These are phyloP conservation scores for Podocnemis expansa DNA, from an alignment of 2,113 vertebrate genomes.

Conservation along the genomic window DNA sequence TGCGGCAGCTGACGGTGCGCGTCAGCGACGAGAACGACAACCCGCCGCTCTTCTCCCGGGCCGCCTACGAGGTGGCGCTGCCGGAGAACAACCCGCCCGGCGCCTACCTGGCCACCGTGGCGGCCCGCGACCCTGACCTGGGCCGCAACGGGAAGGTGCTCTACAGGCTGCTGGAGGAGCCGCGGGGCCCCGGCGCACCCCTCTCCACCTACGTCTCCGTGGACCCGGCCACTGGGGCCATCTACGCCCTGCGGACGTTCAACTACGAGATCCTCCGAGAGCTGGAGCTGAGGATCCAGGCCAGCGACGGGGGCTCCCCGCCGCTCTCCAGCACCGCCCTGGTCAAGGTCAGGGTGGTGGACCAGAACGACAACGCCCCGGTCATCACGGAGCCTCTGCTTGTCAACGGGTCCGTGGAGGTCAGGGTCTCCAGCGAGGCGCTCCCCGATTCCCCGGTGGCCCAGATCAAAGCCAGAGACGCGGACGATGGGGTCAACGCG, in stretches of 20 bases:
- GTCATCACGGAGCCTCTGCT: conserved; percentile 85
- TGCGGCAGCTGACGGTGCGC: conserved; percentile 85
- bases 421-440: conserved; percentile 88
- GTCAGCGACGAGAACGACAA: conserved; percentile 94
- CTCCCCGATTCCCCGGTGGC: conserved; percentile 86
- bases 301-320: conserved; percentile 90
- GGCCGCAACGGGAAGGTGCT: conserved; percentile 89
- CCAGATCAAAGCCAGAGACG: conserved; percentile 90
- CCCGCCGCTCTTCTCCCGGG: conserved; percentile 84
- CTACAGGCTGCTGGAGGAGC: conserved; percentile 84
- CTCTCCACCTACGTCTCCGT: conserved; percentile 92
- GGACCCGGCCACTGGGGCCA: conserved; percentile 88
- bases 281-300: conserved; percentile 88
- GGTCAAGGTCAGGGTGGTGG: conserved; percentile 89
- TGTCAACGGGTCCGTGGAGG: conserved; percentile 88
- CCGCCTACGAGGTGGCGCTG: conserved; percentile 86
- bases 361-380: conserved; percentile 94
- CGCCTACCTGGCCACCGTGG: conserved; percentile 86
- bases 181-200: conserved; percentile 81
- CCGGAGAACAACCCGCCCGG: conserved; percentile 91
- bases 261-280: conserved; percentile 92
- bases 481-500: conserved; percentile 88
- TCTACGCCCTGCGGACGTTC: conserved; percentile 93
- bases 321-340: conserved; percentile 90
- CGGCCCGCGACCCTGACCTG: conserved; percentile 86